Base-by-base conservation (phyloP, 2,797 vertebrate genomes). In the Aselliscus stoliczkanus region DNA sequence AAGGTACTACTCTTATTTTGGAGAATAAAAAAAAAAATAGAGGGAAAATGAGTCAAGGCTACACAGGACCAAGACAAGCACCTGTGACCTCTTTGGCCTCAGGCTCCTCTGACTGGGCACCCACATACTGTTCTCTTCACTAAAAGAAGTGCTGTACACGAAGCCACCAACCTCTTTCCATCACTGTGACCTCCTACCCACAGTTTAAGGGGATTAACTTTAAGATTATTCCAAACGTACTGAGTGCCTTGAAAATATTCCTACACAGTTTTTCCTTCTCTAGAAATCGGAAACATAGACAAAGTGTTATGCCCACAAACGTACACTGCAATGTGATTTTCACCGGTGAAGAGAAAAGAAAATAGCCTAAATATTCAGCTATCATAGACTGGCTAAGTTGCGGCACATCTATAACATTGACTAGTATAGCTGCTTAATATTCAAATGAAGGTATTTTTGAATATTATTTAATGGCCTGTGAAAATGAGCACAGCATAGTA, bases 401-500 rank as follows among this genome's bases (percentile, higher is more conserved):
- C 47, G 62, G 44, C 39, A 67, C 5, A 17, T 88, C n/a, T 80
- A 14, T 87, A 47, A 82, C 21, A 42, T 23, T 64, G 29, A 60
- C 8, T n/a, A 77, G 13, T 31, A 58, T 15, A 70, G 15, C 52
- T 81, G 37, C 29, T 25, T 67, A 79, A 88, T 80, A 88, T 52
- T 96, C 42, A 72, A n/a, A 79, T 77, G 84, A 65, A 58, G 37
- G 44, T 88, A 85, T 70, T 70, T 92, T 64, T 69, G 72, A 87
- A 77, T 90, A 77, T 50, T 58, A 87, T 42, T 92, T 88, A 88
- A 60, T 75, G 62, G 73, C 44, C 80, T 7, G 3, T 77, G 31
- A 92, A 97, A 95, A 95, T 73, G 62, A 69, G 47, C 7, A 93
- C 25, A 91, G 82, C 58, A 27, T n/a, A 39, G 31, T 42, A 29